Conservation (phyloP, 2,888 invertebrate species). For the Iphiclides podalirius region DNA sequence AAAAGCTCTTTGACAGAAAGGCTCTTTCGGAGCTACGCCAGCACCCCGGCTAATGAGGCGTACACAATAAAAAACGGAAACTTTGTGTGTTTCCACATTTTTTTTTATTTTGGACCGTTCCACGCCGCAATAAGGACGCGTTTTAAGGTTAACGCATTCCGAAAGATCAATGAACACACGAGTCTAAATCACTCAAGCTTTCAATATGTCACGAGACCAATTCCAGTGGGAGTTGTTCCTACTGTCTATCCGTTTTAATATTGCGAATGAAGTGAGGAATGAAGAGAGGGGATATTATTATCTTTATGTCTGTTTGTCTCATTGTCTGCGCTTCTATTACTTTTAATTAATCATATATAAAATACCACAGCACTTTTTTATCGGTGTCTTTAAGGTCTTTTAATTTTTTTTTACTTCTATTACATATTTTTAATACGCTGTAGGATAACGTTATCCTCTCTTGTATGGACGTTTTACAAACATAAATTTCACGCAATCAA, state of each 20-base stretch:
- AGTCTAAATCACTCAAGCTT: constrained; percentile 18
- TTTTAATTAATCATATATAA: no score
- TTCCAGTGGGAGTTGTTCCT: constrained; percentile 5
- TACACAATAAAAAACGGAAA: constrained; percentile 49
- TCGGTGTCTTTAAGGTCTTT: no score
- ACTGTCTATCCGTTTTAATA: constrained; percentile 4
- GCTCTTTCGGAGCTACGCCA: constrained; percentile 38
- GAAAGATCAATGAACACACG: constrained; percentile 26
- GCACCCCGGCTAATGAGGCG: constrained; percentile 52
- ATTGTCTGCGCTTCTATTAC: no score
- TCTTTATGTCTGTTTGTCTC: no score
- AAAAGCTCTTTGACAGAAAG: constrained; percentile 48
- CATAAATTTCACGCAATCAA: no score
- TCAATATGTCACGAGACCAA: constrained; percentile 16
- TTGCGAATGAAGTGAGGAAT: neutral
- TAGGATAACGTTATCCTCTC: no score
- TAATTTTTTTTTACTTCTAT: no score
- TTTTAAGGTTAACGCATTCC: constrained; percentile 26
- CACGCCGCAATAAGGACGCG: constrained; percentile 32
- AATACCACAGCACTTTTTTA: no score
- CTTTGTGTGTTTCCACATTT: constrained; percentile 35
- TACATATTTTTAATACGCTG: no score
- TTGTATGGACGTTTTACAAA: no score
- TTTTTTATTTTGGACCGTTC: constrained; percentile 34
- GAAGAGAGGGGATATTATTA: no score